Base-by-base conservation (phyloP, 1,140 invertebrate species). In the Drosophila ficusphila region DNA sequence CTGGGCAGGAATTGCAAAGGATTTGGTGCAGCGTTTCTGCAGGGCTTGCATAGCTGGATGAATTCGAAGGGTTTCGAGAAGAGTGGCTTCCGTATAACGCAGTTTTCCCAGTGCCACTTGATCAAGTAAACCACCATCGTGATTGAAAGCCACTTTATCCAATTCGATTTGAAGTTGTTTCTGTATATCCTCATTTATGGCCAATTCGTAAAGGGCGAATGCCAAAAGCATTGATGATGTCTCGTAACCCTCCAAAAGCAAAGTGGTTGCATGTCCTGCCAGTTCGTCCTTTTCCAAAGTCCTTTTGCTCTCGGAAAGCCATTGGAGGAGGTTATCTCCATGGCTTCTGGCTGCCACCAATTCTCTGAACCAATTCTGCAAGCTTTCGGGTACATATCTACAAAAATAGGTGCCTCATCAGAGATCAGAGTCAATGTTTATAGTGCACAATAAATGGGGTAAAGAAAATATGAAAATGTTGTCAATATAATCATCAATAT, bases 91-190 rank as follows among this genome's bases (percentile, higher is more conserved):
- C 48, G 93, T 42, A 56, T 94, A 94, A 0, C 46, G 62, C 86
- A 94, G 91, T 0, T 92, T 79, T 2, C 89, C 89, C 2, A 94
- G 38, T 0, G 73, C 72, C 0, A 92, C 93, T 33, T 93, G 93
- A 1, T 5, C 9, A 12, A 83, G 83, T 0, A 93, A 27, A 21
- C 91, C 51, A 3, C 91, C 91, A 1, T 79, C 52, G 25, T 91
- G 54, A 3, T 3, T 65, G 54, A n/a, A n/a, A n/a, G 91, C 58
- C 2, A 92, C 82, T 4, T 77, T 64, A 12, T 92, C 76, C 1
- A 95, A 90, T 77, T 95, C 94, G 2, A 89, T 31, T 2, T 92
- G 90, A 0, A 95, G 23, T 62, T 89, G 92, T 3, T 92, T 72
- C 58, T 95, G 94, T 16, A 92, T 69, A 1, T 93, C 83, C 7